Conservation (phyloP, 2,888 invertebrate genomes). For the Agapetus fuscipes region DNA sequence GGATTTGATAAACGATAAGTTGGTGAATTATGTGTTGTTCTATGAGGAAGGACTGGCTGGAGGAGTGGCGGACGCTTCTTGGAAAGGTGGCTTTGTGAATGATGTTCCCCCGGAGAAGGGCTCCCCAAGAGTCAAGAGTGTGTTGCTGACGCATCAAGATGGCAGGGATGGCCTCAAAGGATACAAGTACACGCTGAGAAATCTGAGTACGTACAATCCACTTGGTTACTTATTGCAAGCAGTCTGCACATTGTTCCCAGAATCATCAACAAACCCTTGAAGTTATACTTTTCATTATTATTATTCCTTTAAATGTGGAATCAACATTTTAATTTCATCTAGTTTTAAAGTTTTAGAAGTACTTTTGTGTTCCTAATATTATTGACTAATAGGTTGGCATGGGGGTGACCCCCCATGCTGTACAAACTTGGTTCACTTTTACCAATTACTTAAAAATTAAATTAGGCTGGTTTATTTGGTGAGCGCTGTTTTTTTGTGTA, state of each 20-base stretch:
- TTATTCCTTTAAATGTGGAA: slow-evolving; percentile 9
- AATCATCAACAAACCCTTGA: too few relatives aligned
- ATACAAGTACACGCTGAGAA: slow-evolving; percentile 37
- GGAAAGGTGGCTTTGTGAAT: slow-evolving; percentile 31
- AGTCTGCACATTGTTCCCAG: not conserved
- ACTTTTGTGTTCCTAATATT: too few relatives aligned
- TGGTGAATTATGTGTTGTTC: slow-evolving; percentile 38
- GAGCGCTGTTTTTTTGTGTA: too few relatives aligned
- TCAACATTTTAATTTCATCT: too few relatives aligned
- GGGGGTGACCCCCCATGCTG: too few relatives aligned
- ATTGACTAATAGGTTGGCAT: too few relatives aligned
- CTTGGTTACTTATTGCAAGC: slow-evolving; percentile 3
- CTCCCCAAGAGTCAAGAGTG: slow-evolving; percentile 31
- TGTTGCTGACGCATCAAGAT: slow-evolving; percentile 37
- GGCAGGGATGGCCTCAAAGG: slow-evolving; percentile 34
- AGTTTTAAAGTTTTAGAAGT: too few relatives aligned
- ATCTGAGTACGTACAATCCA: slow-evolving; percentile 33
- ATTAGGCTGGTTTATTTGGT: too few relatives aligned
- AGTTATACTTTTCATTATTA: too few relatives aligned
- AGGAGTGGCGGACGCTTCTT: slow-evolving; percentile 27
- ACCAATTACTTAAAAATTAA: too few relatives aligned
- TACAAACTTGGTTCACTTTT: too few relatives aligned
- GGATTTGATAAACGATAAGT: too few relatives aligned
- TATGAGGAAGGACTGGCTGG: slow-evolving; percentile 37
- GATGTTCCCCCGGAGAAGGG: slow-evolving; percentile 34